A percentile compares a stretch with the other conserved stretches of the same genome.
Evolutionary conservation across 2,888 invertebrate species (phyloP).

Genomic region (Microchrysa polita): DNA sequence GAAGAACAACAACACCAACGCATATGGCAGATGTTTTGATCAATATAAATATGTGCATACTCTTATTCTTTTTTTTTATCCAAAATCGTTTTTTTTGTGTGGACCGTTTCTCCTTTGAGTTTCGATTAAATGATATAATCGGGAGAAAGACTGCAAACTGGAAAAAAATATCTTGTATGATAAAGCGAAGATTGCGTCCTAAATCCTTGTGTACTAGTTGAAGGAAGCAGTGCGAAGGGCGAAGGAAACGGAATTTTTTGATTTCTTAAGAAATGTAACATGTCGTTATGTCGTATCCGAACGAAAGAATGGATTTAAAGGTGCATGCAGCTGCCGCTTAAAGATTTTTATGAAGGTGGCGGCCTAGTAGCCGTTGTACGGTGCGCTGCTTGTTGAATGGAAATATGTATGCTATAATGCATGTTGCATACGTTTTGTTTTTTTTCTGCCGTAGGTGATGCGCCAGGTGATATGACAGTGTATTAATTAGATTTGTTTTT

Average conservation of each 20-base stretch:
- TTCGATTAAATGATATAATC: conserved; percentile 13
- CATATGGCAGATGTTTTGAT: conserved; percentile 20
- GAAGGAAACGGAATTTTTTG: not conserved
- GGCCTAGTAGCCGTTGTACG: not conserved
- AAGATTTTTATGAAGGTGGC: conserved; percentile 10
- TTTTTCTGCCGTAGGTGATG: not conserved
- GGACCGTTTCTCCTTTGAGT: not conserved
- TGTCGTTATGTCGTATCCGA: conserved; percentile 14
- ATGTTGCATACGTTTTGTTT: not conserved
- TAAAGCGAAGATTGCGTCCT: not conserved
- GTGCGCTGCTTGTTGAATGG: conserved; percentile 4
- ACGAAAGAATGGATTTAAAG: conserved; percentile 21
- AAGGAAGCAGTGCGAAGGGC: not conserved
- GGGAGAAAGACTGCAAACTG: not conserved
- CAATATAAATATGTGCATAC: not conserved
- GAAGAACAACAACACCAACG: not conserved
- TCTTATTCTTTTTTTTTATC: not conserved
- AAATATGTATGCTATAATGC: not conserved
- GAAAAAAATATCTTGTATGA: not conserved
- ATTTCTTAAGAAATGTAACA: conserved; percentile 35
- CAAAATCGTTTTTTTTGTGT: not conserved
- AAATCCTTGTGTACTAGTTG: not conserved
- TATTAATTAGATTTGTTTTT: conserved; percentile 11
- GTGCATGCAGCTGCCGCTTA: conserved; percentile 11
- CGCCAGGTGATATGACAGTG: conserved; percentile 23